Evolutionary conservation across 2,113 vertebrate species (phyloP).

Genomic region (Syngnathus scovelli): DNA sequence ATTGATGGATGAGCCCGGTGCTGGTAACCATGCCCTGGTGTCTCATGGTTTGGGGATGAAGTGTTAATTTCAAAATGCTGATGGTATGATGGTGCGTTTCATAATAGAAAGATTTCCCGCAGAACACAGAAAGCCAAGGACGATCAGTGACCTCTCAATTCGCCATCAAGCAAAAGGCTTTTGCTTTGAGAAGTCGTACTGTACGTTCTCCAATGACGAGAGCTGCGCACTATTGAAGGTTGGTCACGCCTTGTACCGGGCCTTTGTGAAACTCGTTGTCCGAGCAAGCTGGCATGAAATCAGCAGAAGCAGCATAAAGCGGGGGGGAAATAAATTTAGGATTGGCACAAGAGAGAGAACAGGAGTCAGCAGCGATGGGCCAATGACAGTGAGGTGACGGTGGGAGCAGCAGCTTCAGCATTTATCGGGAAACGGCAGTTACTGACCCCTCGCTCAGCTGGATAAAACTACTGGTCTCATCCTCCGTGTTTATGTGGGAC

Average conservation of each 20-base stretch:
- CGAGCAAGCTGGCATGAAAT: conserved; percentile 27
- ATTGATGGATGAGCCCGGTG: conserved; percentile 27
- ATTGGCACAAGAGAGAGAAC: conserved; percentile 38
- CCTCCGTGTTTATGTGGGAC: conserved; percentile 88
- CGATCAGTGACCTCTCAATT: background rate
- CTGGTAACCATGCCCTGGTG: conserved; percentile 28
- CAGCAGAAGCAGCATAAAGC: conserved; percentile 42
- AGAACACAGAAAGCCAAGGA: conserved; percentile 5
- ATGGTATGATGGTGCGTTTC: conserved; percentile 35
- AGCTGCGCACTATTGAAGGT: conserved; percentile 14
- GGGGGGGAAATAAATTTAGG: conserved; percentile 26
- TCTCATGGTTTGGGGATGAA: conserved; percentile 50
- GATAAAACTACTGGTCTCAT: conserved; percentile 92
- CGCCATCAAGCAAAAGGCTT: conserved; percentile 6
- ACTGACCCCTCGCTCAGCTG: conserved; percentile 90
- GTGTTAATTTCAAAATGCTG: conserved; percentile 48
- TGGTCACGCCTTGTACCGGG: conserved; percentile 20
- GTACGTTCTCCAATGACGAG: conserved; percentile 11
- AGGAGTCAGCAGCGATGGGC: conserved; percentile 55
- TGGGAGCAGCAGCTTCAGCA: conserved; percentile 46
- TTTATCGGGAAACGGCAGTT: conserved; percentile 51
- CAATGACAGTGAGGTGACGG: conserved; percentile 55
- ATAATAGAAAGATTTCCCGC: conserved; percentile 12
- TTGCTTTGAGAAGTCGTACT: conserved; percentile 21
- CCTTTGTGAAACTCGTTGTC: conserved; percentile 25